Base-by-base conservation (phyloP, 2,797 vertebrate species). In the Gallirallus australis region DNA sequence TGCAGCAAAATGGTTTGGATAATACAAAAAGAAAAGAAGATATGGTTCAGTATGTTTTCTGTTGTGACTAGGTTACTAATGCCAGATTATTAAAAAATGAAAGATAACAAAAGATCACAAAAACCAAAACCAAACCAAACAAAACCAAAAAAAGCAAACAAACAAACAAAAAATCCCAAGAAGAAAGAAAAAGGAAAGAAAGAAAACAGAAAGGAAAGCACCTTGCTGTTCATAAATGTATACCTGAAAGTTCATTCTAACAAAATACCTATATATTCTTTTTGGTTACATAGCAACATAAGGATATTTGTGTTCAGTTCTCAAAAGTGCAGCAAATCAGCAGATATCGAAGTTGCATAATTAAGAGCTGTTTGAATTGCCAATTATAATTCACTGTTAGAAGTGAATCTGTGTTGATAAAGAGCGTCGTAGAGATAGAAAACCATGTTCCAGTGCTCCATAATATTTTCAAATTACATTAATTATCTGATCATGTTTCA, bases 241-340 rank as follows among this genome's bases (percentile, higher is more conserved):
- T 59, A 54, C 61, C 12, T 80, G n/a, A 73, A 86, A 85, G 61
- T 11, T 91, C 15, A 8, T 79, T 37, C 17, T 69, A 33, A 27
- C 19, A 50, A 42, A 28, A 82, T 64, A 50, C 40, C 1, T 39
- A 3, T 50, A 9, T 75, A 57, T 6, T n/a, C 48, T 45, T 23
- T 20, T 53, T 12, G 14, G 2, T 68, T 69, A 25, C 2, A 3
- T 31, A 9, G 5, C 54, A 65, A 71, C 65, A 35, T 16, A 27
- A 11, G 23, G 40, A 35, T 4, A 9, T 47, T 45, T 0, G 0
- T 42, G 6, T 79, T 82, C 27, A 56, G 20, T 8, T 90, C 33
- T 80, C 30, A 63, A 15, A 87, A 76, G 16, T 18, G 12, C 8
- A 21, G 16, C 45, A 89, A 75, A 42, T 63, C 48, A 53, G 4